Conservation (phyloP, 2,113 vertebrate genomes). For the Corythornis vintsioides region DNA sequence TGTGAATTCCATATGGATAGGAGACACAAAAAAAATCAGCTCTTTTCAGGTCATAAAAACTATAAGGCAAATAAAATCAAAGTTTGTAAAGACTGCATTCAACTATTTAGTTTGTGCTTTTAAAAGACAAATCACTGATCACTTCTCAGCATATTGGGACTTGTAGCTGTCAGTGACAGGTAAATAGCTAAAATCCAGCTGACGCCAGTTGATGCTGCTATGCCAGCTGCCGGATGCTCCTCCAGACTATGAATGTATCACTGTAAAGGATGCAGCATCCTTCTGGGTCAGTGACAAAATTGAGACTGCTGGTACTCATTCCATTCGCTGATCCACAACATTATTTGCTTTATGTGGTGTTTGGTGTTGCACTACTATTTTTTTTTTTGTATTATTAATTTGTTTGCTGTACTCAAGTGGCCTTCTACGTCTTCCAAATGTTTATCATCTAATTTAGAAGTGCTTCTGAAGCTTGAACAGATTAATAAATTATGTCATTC, state of each 20-base stretch:
- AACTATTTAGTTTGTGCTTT: slow-evolving; percentile 33
- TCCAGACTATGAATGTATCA: neutral
- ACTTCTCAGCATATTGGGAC: slow-evolving; percentile 5
- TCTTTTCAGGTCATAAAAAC: slow-evolving; percentile 16
- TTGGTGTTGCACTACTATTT: neutral
- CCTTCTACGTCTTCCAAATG: neutral
- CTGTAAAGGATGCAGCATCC: slow-evolving; percentile 8
- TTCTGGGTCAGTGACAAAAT: slow-evolving; percentile 38
- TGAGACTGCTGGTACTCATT: slow-evolving; percentile 5
- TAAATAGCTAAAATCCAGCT: slow-evolving; percentile 23
- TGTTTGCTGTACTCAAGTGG: slow-evolving; percentile 1
- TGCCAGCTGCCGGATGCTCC: neutral
- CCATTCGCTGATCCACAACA: neutral
- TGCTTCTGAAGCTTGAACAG: neutral
- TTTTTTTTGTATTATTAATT: slow-evolving; percentile 1
- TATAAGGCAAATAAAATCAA: neutral
- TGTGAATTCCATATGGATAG: neutral
- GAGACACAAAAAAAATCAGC: neutral
- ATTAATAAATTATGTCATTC: slow-evolving; percentile 18
- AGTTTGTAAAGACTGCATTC: slow-evolving; percentile 31
- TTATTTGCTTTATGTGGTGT: neutral
- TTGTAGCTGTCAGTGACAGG: slow-evolving; percentile 38
- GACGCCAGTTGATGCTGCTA: neutral
- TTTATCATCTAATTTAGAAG: slow-evolving; percentile 1
- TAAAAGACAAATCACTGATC: slow-evolving; percentile 47